These are phyloP conservation scores for Anguilla rostrata DNA, from an alignment of 2,113 vertebrate genomes.

Conservation along the genomic window DNA sequence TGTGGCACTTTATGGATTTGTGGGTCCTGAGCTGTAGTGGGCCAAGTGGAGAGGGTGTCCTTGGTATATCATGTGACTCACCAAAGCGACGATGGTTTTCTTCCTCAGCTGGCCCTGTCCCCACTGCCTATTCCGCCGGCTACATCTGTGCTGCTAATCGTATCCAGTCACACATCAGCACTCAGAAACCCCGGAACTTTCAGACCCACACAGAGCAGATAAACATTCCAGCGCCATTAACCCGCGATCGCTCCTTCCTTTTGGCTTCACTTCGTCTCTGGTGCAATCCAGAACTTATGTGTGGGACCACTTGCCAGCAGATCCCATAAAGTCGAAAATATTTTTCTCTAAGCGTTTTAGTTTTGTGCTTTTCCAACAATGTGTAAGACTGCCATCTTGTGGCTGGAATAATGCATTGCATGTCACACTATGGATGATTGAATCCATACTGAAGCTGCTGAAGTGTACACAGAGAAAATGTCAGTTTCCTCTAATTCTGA, in stretches of 20 bases:
- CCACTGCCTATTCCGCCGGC: neutral
- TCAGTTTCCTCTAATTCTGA: neutral
- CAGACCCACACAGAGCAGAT: slow-evolving; percentile 36
- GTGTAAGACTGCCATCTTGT: slow-evolving; percentile 5
- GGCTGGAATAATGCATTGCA: neutral
- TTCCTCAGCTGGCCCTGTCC: neutral
- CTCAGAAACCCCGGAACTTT: neutral
- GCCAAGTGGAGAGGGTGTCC: neutral
- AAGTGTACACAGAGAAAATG: neutral
- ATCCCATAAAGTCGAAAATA: slow-evolving; percentile 18
- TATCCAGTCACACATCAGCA: neutral
- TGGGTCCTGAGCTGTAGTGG: neutral
- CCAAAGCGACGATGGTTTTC: neutral
- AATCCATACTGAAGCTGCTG: neutral
- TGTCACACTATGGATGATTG: neutral
- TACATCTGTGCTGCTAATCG: neutral
- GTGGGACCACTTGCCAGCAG: slow-evolving; percentile 49
- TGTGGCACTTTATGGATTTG: neutral
- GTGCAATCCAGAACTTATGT: slow-evolving; percentile 42
- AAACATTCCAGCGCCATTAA: slow-evolving; percentile 44
- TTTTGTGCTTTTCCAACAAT: neutral
- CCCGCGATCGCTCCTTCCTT: slow-evolving; percentile 50
- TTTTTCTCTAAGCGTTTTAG: neutral
- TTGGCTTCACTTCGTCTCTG: slow-evolving; percentile 44
- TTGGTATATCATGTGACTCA: neutral